Conservation (phyloP, 2,888 invertebrate genomes). For the Hypomecis atomaria region DNA sequence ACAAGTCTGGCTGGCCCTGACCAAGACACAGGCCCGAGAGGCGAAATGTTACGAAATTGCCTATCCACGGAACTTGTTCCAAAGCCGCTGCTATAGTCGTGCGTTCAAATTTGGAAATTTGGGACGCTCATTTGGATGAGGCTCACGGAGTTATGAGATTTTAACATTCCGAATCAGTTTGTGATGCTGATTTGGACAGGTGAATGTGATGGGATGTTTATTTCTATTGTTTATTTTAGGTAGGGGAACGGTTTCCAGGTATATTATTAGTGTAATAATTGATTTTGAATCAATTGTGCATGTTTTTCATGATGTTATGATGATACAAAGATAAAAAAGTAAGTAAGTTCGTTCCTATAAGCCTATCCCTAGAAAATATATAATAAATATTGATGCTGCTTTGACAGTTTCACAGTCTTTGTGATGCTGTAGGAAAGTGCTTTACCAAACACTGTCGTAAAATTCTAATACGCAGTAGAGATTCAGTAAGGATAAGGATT, state of each 20-base stretch:
- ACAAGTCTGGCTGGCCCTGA: constrained; percentile 71
- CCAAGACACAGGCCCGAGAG: constrained; percentile 79
- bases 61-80: constrained; percentile 68
- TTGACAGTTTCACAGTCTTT: no score
- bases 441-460: no score
- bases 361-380: no score
- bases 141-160: constrained; percentile 26
- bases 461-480: no score
- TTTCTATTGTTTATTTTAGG: constrained; percentile 3
- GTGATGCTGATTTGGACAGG: constrained; percentile 22
- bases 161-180: constrained; percentile 28
- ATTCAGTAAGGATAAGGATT: no score
- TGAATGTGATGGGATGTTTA: constrained; percentile 21
- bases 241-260: not conserved
- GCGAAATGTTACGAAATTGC: constrained; percentile 79
- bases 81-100: constrained; percentile 48
- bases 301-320: no score
- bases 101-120: constrained; percentile 52
- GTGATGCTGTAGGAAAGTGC: no score
- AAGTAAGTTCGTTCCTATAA: no score
- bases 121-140: constrained; percentile 39
- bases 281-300: no score
- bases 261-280: not conserved
- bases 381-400: no score
- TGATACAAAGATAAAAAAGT: no score